Conservation (phyloP, 2,113 vertebrate genomes). For the human region GRCh38 chr6:111718001-111718500, state of each 20-base stretch:
- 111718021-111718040: background rate
- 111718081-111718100: background rate
- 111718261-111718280: background rate
- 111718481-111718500: background rate
- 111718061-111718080: background rate
- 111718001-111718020: background rate
- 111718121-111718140: background rate
- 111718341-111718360: background rate
- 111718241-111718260: background rate
- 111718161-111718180: background rate
- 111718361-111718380: background rate
- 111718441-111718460: background rate
- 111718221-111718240: background rate
- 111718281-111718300: background rate
- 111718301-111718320: background rate
- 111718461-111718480: background rate
- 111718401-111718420: background rate
- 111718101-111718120: background rate
- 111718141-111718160: too few relatives aligned
- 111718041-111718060: background rate
- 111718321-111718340: background rate
- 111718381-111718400: background rate
- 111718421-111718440: background rate
- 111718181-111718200: background rate
- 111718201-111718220: background rate